A percentile compares a stretch with the other conserved stretches of the same genome.
These are phyloP conservation scores for Leptopilina drosophilae DNA, from an alignment of 2,888 invertebrate genomes.

Conservation along the genomic window DNA sequence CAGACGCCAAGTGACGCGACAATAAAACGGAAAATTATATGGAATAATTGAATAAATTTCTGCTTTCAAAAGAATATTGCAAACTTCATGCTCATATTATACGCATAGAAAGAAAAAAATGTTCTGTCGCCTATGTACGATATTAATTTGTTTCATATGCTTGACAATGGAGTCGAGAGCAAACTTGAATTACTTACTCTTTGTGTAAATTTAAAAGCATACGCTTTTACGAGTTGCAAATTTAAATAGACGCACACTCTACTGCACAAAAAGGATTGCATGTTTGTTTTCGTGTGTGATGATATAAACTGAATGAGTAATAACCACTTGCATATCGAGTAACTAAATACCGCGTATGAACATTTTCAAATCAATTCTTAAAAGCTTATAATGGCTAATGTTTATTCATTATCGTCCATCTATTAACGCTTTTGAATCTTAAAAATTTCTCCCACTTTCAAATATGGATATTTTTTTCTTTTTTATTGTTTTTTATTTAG, in stretches of 20 bases:
- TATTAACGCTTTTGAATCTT: too few species aligned
- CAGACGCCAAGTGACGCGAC: too few species aligned
- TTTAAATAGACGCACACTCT: not conserved
- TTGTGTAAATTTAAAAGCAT: conserved; percentile 10
- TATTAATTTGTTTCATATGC: conserved; percentile 17
- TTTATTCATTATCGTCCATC: not conserved
- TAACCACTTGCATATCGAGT: conserved; percentile 4
- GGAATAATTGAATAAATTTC: too few species aligned
- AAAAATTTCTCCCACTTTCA: too few species aligned
- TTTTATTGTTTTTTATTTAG: not conserved
- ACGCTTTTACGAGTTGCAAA: not conserved
- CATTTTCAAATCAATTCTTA: not conserved
- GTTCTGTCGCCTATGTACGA: not conserved
- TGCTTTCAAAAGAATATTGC: too few species aligned
- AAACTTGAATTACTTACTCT: not conserved
- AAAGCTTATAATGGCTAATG: conserved; percentile 10
- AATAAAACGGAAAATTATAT: too few species aligned
- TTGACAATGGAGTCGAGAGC: conserved; percentile 4
- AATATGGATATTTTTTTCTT: not conserved
- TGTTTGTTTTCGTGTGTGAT: not conserved
- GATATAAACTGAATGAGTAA: conserved; percentile 14
- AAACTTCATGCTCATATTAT: too few species aligned
- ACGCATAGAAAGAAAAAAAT: not conserved
- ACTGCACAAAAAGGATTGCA: not conserved
- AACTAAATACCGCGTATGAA: not conserved